Evolutionary conservation across 1,140 invertebrate genomes (phyloP), one percentile per base, ranked within the genome.

Genomic region (Drosophila littoralis): DNA sequence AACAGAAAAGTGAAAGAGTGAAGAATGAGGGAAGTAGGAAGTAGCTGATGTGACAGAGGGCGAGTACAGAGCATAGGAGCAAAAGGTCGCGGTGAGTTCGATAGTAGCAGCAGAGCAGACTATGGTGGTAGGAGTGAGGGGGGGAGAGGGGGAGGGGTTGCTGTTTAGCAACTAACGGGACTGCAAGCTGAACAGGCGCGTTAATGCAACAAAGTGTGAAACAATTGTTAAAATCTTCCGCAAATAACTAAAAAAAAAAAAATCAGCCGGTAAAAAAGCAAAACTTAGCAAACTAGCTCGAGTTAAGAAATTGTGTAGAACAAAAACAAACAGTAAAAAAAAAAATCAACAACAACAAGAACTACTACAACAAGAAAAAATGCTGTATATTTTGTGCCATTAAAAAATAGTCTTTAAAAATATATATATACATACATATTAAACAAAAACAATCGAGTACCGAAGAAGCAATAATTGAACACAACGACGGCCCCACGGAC

Each of bases 311-410:
- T 12, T 67, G 59, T 52, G 43, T 65, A 64, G 61, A 42, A 66
- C 50, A 61, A 40, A 28, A 28, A 67, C 52, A 63, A 55, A 66
- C 22, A 28, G 22, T 9, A 43, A 58, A 78, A 35, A 40, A 50
- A 36, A 65, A 22, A 22, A 22, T n/a, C n/a, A 22, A 22, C 22
- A 22, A 63, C 28, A 61, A 76, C 35, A 61, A 71, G 22, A 90
- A 69, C 63, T 59, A 58, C 17, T 55, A 67, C 9, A 40, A 60
- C 28, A 33, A 63, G n/a, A 65, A 69, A 38, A 65, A 90, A 81
- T 75, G 88, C 77, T 91, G 88, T 89, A 91, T 84, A 91, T 88
- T 84, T 91, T 83, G 88, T 90, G 88, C 88, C 88, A 88, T 91
- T 91, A 88, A 63, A 69, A 69, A 79, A 82, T 88, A 88, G 84